Evolutionary conservation across 2,113 vertebrate species (phyloP).

Genomic region (Phocoena phocoena): DNA sequence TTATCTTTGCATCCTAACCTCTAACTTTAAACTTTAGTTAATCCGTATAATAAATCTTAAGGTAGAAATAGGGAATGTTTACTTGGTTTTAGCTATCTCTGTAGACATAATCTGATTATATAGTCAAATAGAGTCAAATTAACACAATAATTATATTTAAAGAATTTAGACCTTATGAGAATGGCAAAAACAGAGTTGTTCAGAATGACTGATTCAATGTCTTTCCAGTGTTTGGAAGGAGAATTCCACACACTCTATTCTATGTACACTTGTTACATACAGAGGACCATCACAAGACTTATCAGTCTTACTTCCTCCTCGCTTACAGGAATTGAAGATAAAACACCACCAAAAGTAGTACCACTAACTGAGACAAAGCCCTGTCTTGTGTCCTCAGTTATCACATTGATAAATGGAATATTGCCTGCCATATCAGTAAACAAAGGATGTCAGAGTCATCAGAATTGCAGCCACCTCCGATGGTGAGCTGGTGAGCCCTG

Average conservation of each 20-base stretch:
- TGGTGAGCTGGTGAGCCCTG: background rate
- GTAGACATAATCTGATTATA: background rate
- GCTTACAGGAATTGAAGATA: background rate
- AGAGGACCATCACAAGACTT: background rate
- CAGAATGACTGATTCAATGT: background rate
- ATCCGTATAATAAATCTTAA: background rate
- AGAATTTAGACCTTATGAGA: background rate
- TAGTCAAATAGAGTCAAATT: background rate
- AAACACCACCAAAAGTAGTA: background rate
- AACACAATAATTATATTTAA: background rate
- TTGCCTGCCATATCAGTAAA: background rate
- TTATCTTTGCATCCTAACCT: background rate
- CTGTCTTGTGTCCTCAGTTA: rapidly evolving
- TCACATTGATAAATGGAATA: background rate
- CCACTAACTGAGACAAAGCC: background rate
- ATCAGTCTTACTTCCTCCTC: background rate
- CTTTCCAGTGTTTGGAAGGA: background rate
- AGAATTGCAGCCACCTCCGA: background rate
- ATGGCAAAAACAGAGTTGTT: background rate
- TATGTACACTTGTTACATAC: rapidly evolving
- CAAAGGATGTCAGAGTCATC: background rate
- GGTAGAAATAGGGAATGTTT: background rate
- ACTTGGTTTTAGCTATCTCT: background rate
- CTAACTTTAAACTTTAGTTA: background rate
- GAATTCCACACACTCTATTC: background rate